Evolutionary conservation across 2,113 vertebrate species (phyloP), one percentile per base, ranked within the genome.

Genomic region (Morone chrysops): DNA sequence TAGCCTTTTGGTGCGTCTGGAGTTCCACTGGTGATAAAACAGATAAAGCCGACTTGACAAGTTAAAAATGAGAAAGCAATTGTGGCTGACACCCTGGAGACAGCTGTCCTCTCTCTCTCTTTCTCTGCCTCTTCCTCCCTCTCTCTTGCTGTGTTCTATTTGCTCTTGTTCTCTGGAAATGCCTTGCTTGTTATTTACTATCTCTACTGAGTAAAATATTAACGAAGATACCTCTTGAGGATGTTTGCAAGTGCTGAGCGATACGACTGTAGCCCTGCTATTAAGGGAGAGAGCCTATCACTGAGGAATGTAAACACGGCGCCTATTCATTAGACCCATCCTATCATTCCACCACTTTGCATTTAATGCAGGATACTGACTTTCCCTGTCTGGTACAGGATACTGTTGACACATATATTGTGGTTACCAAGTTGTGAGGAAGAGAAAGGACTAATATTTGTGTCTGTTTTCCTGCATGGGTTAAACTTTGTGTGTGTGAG

Each of bases 11-110:
- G 79, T 68, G 76, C 82, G 17, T 81, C 82, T n/a, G 56, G 71
- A 83, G 90, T 63, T 87, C 79, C 87, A 75, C 18, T 78, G 81
- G 86, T 74, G 84, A 94, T 94, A 93, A 92, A 92, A 83, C 79
- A 89, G 88, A 91, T 91, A 90, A 92, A 93, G 86, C 86, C 84
- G 43, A 73, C 74, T 81, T 94, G 92, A 93, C 94, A 94, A 83
- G 83, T 90, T 92, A 91, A 90, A 92, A 93, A 93, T 91, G 86
- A 93, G 91, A 85, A 90, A 86, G 81, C 81, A 70, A 87, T 88
- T 87, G 89, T 77, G 69, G 87, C 87, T 65, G 88, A 91, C 83
- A 79, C 92, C 82, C 84, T 65, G 43, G 88, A 88, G 90, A 92
- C 81, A 81, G 72, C 61, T 57, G 14, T 69, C 69, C 71, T 76